Evolutionary conservation across 2,113 vertebrate genomes (phyloP).

Genomic region (Choloepus hoffmanni): DNA sequence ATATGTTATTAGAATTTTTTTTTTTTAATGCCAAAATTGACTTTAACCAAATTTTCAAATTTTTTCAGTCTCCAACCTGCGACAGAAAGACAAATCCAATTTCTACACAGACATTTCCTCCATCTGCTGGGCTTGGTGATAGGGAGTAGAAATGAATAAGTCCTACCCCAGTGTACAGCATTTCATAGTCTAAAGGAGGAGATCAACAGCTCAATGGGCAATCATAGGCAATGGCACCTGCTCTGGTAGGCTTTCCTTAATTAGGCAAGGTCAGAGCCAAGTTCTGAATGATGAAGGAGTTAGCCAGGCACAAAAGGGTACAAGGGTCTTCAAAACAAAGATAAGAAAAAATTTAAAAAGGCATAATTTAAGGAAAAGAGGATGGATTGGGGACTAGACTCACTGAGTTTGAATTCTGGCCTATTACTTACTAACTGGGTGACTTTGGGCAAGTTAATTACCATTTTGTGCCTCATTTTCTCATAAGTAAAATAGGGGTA

Average conservation of each 20-base stretch:
- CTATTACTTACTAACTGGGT: rapidly evolving
- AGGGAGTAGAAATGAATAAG: background rate
- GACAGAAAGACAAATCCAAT: background rate
- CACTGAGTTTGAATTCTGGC: background rate
- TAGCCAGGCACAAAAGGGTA: background rate
- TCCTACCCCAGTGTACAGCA: background rate
- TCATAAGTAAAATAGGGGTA: background rate
- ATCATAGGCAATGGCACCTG: no score
- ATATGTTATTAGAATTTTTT: no score
- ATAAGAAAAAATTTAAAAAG: background rate
- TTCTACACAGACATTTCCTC: background rate
- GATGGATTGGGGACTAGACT: background rate
- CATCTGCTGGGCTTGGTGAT: background rate
- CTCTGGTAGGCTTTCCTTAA: background rate
- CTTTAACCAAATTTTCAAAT: conserved; percentile 38
- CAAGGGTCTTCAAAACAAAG: background rate
- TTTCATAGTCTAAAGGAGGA: background rate
- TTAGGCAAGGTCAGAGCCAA: background rate
- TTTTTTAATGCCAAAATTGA: background rate
- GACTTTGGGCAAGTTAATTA: background rate
- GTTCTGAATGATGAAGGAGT: background rate
- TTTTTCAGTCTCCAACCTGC: background rate
- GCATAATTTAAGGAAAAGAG: background rate
- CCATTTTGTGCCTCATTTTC: background rate
- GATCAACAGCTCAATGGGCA: background rate